A percentile compares a stretch with the other conserved stretches of the same genome.
Conservation (phyloP, 1,140 invertebrate genomes). For the Pseudomyrmex flavicornis region DNA sequence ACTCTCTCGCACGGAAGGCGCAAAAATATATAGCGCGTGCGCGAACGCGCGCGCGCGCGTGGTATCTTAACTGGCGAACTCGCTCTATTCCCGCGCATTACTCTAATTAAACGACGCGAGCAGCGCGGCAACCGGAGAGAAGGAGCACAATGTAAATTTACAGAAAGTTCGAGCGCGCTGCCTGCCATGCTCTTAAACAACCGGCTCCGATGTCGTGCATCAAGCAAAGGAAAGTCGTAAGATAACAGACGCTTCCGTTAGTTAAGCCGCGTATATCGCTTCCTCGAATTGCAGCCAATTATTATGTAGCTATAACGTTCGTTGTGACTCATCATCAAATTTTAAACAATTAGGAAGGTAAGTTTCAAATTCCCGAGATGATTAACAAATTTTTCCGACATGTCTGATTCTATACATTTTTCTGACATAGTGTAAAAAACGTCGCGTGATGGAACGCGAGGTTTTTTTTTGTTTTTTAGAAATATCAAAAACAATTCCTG, state of each 20-base stretch:
- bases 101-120: constrained; percentile 53
- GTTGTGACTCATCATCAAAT: background rate
- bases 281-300: constrained; percentile 35
- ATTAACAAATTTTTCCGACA: background rate
- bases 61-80: constrained; percentile 41
- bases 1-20: constrained; percentile 16
- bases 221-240: constrained; percentile 47
- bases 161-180: constrained; percentile 35
- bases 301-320: background rate
- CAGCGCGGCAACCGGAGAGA: background rate
- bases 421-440: too few relatives aligned
- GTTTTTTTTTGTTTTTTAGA: too few relatives aligned
- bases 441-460: too few relatives aligned
- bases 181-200: constrained; percentile 35
- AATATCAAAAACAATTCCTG: too few relatives aligned
- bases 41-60: background rate
- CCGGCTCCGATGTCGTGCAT: constrained; percentile 42
- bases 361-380: background rate
- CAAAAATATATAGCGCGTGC: constrained; percentile 37
- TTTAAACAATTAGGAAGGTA: background rate
- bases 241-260: constrained; percentile 45
- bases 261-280: constrained; percentile 1
- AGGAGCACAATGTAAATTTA: constrained; percentile 50
- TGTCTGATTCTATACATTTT: too few relatives aligned
- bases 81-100: constrained; percentile 53